A percentile compares a stretch with the other conserved stretches of the same genome.
Conservation (phyloP, 2,113 vertebrate genomes). For the Thunnus maccoyii region DNA sequence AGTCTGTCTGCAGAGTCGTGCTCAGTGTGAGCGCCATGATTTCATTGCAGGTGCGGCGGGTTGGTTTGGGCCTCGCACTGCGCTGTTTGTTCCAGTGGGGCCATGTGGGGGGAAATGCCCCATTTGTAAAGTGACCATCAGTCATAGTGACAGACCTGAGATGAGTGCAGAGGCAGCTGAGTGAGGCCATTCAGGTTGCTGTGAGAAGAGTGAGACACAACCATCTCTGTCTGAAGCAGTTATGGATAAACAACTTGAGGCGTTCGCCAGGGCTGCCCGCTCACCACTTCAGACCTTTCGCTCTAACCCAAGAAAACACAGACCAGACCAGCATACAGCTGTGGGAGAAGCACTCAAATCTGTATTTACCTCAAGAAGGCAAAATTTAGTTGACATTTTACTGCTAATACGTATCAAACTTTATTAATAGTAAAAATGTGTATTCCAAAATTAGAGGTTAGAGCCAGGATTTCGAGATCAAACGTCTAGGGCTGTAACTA, state of each 20-base stretch:
- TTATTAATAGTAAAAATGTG: too few relatives aligned
- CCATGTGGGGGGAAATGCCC: slow-evolving; percentile 59
- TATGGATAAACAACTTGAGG: slow-evolving; percentile 71
- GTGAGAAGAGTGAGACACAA: slow-evolving; percentile 58
- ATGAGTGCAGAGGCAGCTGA: slow-evolving; percentile 47
- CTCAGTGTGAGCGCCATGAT: neutral
- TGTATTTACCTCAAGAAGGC: neutral
- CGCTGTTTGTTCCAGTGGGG: slow-evolving; percentile 44
- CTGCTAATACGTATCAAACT: neutral
- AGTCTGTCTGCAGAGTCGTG: neutral
- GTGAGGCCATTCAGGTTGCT: slow-evolving; percentile 58
- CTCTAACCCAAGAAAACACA: slow-evolving; percentile 60
- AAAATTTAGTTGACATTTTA: neutral
- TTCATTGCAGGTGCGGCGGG: slow-evolving; percentile 61
- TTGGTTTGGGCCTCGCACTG: slow-evolving; percentile 10
- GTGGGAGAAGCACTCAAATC: neutral
- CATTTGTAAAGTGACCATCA: slow-evolving; percentile 78
- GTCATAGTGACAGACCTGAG: slow-evolving; percentile 71
- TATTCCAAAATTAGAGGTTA: too few relatives aligned
- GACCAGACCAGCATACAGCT: slow-evolving; percentile 22
- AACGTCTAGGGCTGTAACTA: too few relatives aligned
- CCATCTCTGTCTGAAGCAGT: slow-evolving; percentile 71
- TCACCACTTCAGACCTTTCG: slow-evolving; percentile 82
- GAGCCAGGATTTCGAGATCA: too few relatives aligned
- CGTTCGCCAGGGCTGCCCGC: slow-evolving; percentile 57